phyloP scores from a whole-genome alignment of 1,140 invertebrate genomes.

The Drosophila tani region DNA sequence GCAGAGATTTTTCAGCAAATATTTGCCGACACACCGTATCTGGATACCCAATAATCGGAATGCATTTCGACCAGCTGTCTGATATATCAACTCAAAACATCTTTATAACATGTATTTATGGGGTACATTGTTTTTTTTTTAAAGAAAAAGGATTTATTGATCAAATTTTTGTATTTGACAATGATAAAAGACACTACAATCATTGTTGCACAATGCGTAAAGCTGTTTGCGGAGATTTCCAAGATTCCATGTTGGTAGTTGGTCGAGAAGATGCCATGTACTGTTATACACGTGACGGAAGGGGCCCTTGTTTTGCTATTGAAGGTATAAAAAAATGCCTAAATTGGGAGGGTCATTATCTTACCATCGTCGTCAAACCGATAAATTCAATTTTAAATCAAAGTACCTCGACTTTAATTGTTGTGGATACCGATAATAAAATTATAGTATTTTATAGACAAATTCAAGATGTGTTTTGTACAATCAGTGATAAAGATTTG shows the following conservation, averaged over 20 bases:
- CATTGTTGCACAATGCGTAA: slow-evolving; percentile 56
- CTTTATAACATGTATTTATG: slow-evolving; percentile 52
- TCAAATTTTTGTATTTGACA: slow-evolving; percentile 29
- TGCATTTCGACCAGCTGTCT: slow-evolving; percentile 36
- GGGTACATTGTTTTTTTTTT: slow-evolving; percentile 42
- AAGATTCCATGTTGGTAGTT: slow-evolving; percentile 50
- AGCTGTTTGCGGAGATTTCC: not conserved
- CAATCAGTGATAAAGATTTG: slow-evolving; percentile 8
- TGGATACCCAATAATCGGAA: slow-evolving; percentile 46
- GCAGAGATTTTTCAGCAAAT: slow-evolving; percentile 27
- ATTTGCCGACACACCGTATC: slow-evolving; percentile 41
- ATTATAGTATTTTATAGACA: slow-evolving; percentile 57
- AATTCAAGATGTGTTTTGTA: slow-evolving; percentile 47
- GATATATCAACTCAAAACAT: slow-evolving; percentile 22
- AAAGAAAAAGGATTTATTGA: slow-evolving; percentile 51
- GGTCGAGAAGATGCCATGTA: slow-evolving; percentile 65
- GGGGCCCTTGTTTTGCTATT: slow-evolving; percentile 67
- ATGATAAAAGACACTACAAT: slow-evolving; percentile 26
- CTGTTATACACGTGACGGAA: slow-evolving; percentile 63
- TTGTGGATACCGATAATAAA: slow-evolving; percentile 64
- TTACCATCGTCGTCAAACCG: slow-evolving; percentile 42
- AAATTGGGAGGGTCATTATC: slow-evolving; percentile 49
- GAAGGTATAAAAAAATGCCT: slow-evolving; percentile 52
- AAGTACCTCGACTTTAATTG: slow-evolving; percentile 21
- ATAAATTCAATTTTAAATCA: not conserved